Evolutionary conservation across 2,888 invertebrate genomes (phyloP).

Genomic region (Epinotia nisella): DNA sequence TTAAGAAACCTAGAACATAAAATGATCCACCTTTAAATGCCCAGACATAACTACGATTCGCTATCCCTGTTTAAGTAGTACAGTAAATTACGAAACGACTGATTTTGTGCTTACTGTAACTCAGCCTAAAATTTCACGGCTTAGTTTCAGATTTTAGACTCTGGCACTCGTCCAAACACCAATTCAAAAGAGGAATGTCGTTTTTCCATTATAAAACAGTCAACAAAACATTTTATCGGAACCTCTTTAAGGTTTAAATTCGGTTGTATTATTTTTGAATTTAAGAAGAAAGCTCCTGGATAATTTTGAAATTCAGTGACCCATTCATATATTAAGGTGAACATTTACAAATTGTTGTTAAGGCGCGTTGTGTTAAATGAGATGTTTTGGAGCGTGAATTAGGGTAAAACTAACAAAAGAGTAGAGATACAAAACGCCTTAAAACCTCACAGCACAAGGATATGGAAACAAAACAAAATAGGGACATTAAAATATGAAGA

Average conservation of each 20-base stretch:
- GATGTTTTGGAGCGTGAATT: conserved; percentile 34
- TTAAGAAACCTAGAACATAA: background rate
- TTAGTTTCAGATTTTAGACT: conserved; percentile 52
- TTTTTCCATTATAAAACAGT: conserved; percentile 13
- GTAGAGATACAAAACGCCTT: background rate
- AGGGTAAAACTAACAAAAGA: background rate
- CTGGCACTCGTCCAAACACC: conserved; percentile 50
- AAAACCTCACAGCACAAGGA: background rate
- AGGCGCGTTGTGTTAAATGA: conserved; percentile 39
- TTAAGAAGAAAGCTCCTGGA: conserved; percentile 18
- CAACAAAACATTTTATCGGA: conserved; percentile 42
- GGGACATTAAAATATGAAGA: too few species aligned
- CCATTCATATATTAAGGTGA: conserved; percentile 44
- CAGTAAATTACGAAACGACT: conserved; percentile 36
- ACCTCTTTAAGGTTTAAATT: background rate
- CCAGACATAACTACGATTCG: background rate
- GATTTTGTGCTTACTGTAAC: conserved; percentile 50
- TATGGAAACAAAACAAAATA: too few species aligned
- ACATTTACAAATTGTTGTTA: conserved; percentile 44
- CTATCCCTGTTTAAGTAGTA: background rate
- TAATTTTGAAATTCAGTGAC: conserved; percentile 40
- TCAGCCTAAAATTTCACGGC: conserved; percentile 50
- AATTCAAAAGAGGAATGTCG: conserved; percentile 11
- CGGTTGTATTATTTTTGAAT: background rate
- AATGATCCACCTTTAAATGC: background rate